phyloP scores from a whole-genome alignment of 1,140 invertebrate genomes.

The Scaptomyza pallida region DNA sequence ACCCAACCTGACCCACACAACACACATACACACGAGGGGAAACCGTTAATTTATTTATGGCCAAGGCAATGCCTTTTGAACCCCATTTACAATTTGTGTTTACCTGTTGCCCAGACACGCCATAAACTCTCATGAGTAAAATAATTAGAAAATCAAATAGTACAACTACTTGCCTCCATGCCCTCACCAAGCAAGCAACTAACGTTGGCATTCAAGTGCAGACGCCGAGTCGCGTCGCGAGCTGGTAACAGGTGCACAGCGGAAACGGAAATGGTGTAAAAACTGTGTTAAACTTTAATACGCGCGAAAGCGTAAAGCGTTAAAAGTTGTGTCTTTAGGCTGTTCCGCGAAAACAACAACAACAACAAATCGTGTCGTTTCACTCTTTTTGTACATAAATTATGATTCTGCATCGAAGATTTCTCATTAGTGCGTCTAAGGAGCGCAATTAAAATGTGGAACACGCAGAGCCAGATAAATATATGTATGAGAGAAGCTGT shows the following conservation, averaged over 20 bases:
- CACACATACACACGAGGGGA: conserved; percentile 18
- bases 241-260: not conserved
- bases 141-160: conserved; percentile 81
- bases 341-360: conserved; percentile 1
- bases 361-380: not conserved
- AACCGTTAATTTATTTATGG: conserved; percentile 65
- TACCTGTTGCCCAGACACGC: conserved; percentile 70
- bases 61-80: conserved; percentile 13
- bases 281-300: conserved; percentile 47
- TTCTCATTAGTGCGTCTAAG: not conserved
- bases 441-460: not conserved
- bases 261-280: conserved; percentile 23
- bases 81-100: conserved; percentile 17
- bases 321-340: not conserved
- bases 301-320: conserved; percentile 21
- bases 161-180: not conserved
- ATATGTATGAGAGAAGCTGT: not conserved
- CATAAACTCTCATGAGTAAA: conserved; percentile 77
- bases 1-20: conserved; percentile 13
- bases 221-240: no score
- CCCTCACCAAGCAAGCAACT: conserved; percentile 8
- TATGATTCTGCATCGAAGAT: not conserved
- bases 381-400: not conserved
- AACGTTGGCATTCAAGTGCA: not conserved
- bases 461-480: not conserved